phyloP scores from a whole-genome alignment of 2,888 invertebrate genomes.

The Drosophila cyrtoloma region DNA sequence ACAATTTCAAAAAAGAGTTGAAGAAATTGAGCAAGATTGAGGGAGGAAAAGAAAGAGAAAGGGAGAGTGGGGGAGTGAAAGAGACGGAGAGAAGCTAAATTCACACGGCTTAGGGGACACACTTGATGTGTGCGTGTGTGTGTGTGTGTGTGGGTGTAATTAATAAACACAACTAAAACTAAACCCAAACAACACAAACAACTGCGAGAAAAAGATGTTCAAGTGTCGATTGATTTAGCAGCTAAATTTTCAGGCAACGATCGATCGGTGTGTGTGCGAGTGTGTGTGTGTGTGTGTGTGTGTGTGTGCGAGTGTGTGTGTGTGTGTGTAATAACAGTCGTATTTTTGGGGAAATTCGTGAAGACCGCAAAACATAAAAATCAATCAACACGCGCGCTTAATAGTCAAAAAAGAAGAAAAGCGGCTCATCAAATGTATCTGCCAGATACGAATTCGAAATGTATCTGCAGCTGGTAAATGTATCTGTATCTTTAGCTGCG shows the following conservation, averaged over 20 bases:
- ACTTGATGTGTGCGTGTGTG: slow-evolving; percentile 24
- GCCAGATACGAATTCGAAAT: slow-evolving; percentile 64
- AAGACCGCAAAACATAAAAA: slow-evolving; percentile 72
- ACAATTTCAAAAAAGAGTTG: slow-evolving; percentile 40
- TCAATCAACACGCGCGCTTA: slow-evolving; percentile 76
- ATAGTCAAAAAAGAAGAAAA: slow-evolving; percentile 46
- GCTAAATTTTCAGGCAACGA: slow-evolving; percentile 28
- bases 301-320: neutral
- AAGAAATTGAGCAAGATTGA: slow-evolving; percentile 11
- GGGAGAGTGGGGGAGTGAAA: neutral
- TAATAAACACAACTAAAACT: slow-evolving; percentile 62
- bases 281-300: slow-evolving; percentile 1
- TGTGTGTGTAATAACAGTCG: slow-evolving; percentile 1
- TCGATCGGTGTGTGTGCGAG: slow-evolving; percentile 5
- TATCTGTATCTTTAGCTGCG: slow-evolving; percentile 51
- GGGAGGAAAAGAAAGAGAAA: neutral
- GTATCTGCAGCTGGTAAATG: slow-evolving; percentile 18
- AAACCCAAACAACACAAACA: slow-evolving; percentile 32
- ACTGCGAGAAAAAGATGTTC: slow-evolving; percentile 37
- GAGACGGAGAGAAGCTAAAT: slow-evolving; percentile 3
- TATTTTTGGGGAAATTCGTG: slow-evolving; percentile 17
- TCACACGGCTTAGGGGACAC: slow-evolving; percentile 48
- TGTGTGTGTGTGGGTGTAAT: slow-evolving; percentile 45
- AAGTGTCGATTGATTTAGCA: slow-evolving; percentile 77
- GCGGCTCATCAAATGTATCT: slow-evolving; percentile 72